A percentile compares a stretch with the other conserved stretches of the same genome.
Evolutionary conservation across 1,140 invertebrate species (phyloP).

Genomic region (Diorhabda elongata): DNA sequence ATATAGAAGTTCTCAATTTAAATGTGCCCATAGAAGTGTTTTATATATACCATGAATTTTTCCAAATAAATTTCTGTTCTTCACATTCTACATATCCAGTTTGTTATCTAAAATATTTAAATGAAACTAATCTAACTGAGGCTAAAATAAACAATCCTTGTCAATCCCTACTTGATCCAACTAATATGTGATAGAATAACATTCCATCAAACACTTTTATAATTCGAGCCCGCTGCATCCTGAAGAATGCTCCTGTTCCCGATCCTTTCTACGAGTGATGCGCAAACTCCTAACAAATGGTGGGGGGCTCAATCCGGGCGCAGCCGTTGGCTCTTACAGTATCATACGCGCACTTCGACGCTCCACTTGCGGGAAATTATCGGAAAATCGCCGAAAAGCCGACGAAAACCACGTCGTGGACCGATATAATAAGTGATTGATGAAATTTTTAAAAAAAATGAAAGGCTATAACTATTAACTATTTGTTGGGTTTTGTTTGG

Average conservation of each 20-base stretch:
- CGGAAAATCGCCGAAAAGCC: conserved; percentile 12
- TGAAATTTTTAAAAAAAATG: not conserved
- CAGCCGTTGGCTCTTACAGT: conserved; percentile 36
- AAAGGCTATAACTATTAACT: not conserved
- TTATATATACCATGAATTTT: no score
- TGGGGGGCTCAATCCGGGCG: conserved; percentile 39
- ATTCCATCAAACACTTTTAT: conserved; percentile 12
- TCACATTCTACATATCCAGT: no score
- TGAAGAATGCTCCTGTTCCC: conserved; percentile 11
- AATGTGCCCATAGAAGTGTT: no score
- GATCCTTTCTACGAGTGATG: conserved; percentile 27
- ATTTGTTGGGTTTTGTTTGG: not conserved
- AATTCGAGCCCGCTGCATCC: conserved; percentile 14
- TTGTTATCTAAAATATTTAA: no score
- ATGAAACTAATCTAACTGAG: not conserved
- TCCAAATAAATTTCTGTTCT: no score
- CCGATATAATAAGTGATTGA: not conserved
- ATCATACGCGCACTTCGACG: conserved; percentile 26
- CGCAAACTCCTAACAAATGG: conserved; percentile 6
- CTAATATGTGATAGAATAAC: conserved; percentile 10
- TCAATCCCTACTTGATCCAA: not conserved
- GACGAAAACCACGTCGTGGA: conserved; percentile 4
- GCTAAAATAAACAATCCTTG: conserved; percentile 3
- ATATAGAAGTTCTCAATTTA: no score
- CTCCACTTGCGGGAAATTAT: conserved; percentile 18